A percentile compares a stretch with the other conserved stretches of the same genome.
These are phyloP conservation scores for Sebastes vulpes DNA, from an alignment of 2,797 vertebrate species.

Conservation along the genomic window DNA sequence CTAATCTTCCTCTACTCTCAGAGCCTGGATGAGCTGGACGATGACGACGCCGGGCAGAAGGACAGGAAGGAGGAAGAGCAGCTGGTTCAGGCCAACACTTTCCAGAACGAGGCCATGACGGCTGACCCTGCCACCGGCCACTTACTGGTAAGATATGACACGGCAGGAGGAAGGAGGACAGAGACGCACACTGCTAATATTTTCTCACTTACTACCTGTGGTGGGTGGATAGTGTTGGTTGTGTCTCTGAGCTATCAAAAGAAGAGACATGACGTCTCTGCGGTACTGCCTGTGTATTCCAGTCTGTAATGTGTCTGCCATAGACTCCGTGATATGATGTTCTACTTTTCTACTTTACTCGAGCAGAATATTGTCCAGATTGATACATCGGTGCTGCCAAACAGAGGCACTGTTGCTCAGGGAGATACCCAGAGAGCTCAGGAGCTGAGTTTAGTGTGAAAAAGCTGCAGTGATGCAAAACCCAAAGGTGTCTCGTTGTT, in stretches of 20 bases:
- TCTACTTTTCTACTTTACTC: not conserved
- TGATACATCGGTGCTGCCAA: conserved; percentile 54
- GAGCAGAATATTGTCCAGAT: not conserved
- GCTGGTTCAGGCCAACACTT: conserved; percentile 94
- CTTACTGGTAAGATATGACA: conserved; percentile 83
- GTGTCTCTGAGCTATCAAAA: not conserved
- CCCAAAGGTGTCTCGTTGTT: conserved; percentile 42
- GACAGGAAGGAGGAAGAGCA: conserved; percentile 90
- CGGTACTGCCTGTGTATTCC: not conserved
- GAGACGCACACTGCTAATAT: not conserved
- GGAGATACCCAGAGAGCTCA: conserved; percentile 32
- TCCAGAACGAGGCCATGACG: conserved; percentile 92
- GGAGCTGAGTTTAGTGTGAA: conserved; percentile 13
- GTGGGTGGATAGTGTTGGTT: not conserved
- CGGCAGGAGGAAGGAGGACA: not conserved
- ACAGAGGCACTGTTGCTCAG: conserved; percentile 80
- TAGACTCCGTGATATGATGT: not conserved
- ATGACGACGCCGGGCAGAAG: conserved; percentile 92
- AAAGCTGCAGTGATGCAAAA: conserved; percentile 37
- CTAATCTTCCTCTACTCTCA: conserved; percentile 63
- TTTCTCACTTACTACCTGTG: too few relatives aligned
- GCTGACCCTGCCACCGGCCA: conserved; percentile 83
- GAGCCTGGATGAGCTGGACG: conserved; percentile 97
- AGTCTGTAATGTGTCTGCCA: not conserved
- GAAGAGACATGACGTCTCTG: not conserved